Conservation (phyloP, 2,888 invertebrate species). For the Drosophila leonis region DNA sequence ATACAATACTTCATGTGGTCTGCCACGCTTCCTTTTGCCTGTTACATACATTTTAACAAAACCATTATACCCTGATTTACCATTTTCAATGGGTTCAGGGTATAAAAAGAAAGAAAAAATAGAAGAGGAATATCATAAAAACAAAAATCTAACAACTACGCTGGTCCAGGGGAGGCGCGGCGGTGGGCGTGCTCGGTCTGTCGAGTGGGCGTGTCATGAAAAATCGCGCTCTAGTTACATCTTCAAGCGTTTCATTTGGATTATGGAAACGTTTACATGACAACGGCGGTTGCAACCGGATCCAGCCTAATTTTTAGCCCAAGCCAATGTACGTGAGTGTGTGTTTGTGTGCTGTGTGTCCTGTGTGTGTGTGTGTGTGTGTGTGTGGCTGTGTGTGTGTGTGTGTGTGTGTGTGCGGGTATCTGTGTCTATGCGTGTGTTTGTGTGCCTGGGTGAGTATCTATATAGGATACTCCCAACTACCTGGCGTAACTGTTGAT, state of each 20-base stretch:
- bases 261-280: conserved; percentile 65
- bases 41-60: too few relatives aligned
- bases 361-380: conserved; percentile 16
- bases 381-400: neutral
- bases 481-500: conserved; percentile 5
- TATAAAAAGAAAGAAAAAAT: neutral
- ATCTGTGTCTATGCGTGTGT: neutral
- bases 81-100: too few relatives aligned
- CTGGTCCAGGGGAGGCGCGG: conserved; percentile 1
- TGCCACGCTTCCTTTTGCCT: too few relatives aligned
- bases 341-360: conserved; percentile 20
- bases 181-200: neutral
- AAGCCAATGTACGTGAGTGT: conserved; percentile 1
- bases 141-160: conserved; percentile 27
- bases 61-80: too few relatives aligned
- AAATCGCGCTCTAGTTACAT: conserved; percentile 70
- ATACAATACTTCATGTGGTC: too few relatives aligned
- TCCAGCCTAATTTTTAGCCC: conserved; percentile 35
- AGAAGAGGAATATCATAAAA: conserved; percentile 9
- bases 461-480: conserved; percentile 5
- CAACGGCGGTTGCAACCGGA: conserved; percentile 52
- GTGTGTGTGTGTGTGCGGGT: conserved; percentile 9
- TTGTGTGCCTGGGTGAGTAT: conserved; percentile 2
- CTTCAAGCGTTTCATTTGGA: conserved; percentile 64
- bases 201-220: conserved; percentile 40